Evolutionary conservation across 2,888 invertebrate genomes (phyloP).

Genomic region (Luffia ferchaultella): DNA sequence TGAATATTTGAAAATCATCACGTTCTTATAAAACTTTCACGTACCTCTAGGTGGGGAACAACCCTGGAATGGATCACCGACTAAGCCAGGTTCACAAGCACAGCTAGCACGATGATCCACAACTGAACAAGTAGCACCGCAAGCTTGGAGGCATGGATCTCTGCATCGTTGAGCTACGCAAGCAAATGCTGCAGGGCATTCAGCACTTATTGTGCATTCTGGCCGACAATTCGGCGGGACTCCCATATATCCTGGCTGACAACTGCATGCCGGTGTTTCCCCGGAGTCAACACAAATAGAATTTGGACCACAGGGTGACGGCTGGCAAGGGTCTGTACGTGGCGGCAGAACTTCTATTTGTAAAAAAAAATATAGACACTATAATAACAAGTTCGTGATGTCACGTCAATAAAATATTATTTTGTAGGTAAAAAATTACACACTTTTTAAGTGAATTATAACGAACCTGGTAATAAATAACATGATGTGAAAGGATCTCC

Average conservation of each 20-base stretch:
- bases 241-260: constrained; percentile 69
- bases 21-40: no score
- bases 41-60: constrained; percentile 51
- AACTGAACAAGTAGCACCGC: constrained; percentile 69
- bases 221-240: constrained; percentile 74
- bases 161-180: constrained; percentile 71
- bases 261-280: constrained; percentile 70
- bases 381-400: constrained; percentile 9
- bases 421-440: not conserved
- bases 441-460: constrained; percentile 1
- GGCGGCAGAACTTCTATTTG: constrained; percentile 23
- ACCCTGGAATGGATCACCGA: constrained; percentile 71
- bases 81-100: constrained; percentile 65
- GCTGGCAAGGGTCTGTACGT: constrained; percentile 67
- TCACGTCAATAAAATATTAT: not conserved
- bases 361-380: constrained; percentile 15
- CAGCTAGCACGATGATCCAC: constrained; percentile 73
- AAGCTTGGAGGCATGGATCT: constrained; percentile 74
- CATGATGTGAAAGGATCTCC: constrained; percentile 79
- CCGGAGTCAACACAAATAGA: constrained; percentile 69
- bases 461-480: constrained; percentile 63
- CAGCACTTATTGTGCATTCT: constrained; percentile 73
- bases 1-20: no score
- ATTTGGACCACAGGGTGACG: constrained; percentile 74
- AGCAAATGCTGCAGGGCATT: constrained; percentile 71